phyloP scores from a whole-genome alignment of 2,113 vertebrate species.

The Eretmochelys imbricata region DNA sequence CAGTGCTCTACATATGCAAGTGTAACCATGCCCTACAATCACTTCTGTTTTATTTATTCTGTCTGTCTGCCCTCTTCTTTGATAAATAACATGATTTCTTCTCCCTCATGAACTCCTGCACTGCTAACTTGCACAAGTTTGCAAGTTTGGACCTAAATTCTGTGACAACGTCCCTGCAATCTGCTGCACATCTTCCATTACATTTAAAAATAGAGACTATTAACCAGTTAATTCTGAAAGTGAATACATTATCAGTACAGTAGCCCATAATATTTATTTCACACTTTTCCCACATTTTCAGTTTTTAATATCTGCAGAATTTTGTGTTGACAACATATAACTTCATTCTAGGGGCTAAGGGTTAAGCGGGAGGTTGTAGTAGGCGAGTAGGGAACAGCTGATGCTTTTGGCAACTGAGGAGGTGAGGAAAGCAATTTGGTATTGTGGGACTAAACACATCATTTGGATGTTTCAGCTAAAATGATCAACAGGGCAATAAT shows the following conservation, averaged over 20 bases:
- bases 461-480: not conserved
- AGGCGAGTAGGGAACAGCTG: not conserved
- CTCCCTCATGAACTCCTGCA: not conserved
- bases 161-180: too few species aligned
- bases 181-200: too few species aligned
- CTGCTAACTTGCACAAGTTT: not conserved
- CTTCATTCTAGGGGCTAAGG: not conserved
- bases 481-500: not conserved
- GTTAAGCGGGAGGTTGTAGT: not conserved
- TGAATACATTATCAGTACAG: too few species aligned
- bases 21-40: too few species aligned
- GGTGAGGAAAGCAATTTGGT: not conserved
- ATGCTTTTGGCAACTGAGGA: not conserved
- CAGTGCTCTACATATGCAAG: too few species aligned
- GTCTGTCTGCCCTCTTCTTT: not conserved
- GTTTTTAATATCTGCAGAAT: not conserved
- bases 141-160: too few species aligned
- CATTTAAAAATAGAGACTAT: too few species aligned
- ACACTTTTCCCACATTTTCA: not conserved
- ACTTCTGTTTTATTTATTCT: not conserved
- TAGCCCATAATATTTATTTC: too few species aligned
- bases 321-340: not conserved
- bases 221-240: too few species aligned
- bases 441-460: not conserved
- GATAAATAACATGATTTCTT: not conserved